Percentiles rank a stretch among this genome's conserved stretches.
phyloP scores from a whole-genome alignment of 2,113 vertebrate genomes.

The Perca fluviatilis region DNA sequence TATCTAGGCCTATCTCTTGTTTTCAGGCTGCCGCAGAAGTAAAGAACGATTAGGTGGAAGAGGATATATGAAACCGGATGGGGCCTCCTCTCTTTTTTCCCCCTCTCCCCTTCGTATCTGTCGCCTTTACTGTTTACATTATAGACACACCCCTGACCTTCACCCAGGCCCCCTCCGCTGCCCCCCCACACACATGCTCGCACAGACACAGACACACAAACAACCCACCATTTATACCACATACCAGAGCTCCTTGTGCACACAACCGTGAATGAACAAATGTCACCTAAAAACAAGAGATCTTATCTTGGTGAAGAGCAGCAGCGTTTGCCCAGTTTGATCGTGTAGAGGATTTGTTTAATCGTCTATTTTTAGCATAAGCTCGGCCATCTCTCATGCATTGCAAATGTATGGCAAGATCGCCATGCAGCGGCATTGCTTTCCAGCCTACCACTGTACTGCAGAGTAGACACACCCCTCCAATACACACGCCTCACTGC shows the following conservation, averaged over 20 bases:
- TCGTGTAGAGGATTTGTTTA: constrained; percentile 11
- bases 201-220: constrained; percentile 11
- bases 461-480: constrained; percentile 83
- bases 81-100: constrained; percentile 41
- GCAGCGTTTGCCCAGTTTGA: not conserved
- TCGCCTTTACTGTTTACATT: constrained; percentile 71
- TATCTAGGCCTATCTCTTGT: constrained; percentile 14
- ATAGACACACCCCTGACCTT: constrained; percentile 78
- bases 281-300: not conserved
- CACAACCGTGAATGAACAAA: constrained; percentile 9
- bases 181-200: constrained; percentile 37
- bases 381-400: constrained; percentile 37
- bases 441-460: constrained; percentile 77
- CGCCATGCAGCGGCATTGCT: constrained; percentile 62
- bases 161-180: constrained; percentile 54
- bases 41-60: constrained; percentile 36
- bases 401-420: constrained; percentile 62
- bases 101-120: constrained; percentile 64
- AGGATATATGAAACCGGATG: constrained; percentile 65
- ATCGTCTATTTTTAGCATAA: constrained; percentile 24
- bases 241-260: constrained; percentile 27
- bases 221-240: constrained; percentile 21
- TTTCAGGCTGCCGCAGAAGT: constrained; percentile 40
- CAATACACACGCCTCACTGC: constrained; percentile 66
- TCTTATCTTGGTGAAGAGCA: not conserved